A percentile compares a stretch with the other conserved stretches of the same genome.
Conservation (phyloP, 2,888 invertebrate genomes). For the Lepidochitona cinerea region DNA sequence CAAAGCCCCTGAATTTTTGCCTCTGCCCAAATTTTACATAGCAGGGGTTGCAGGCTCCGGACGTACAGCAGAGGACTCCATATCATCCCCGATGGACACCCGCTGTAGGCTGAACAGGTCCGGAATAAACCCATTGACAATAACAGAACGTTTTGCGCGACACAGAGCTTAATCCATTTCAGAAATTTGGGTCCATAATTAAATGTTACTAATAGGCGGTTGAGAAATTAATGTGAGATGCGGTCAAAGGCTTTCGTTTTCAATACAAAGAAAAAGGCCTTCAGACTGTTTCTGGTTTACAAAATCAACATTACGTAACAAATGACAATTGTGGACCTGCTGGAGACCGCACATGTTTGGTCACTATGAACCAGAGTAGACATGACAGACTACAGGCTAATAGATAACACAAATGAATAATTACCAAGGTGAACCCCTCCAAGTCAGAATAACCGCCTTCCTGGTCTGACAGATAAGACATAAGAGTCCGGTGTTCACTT, state of each 20-base stretch:
- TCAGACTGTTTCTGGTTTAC: conserved; percentile 28
- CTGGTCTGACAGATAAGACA: no score
- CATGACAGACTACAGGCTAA: no score
- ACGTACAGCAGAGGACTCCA: neutral
- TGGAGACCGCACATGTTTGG: conserved; percentile 38
- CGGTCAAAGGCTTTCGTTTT: conserved; percentile 43
- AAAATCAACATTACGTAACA: conserved; percentile 35
- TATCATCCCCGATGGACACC: neutral
- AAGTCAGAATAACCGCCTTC: no score
- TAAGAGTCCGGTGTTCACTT: no score
- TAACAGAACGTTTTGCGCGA: conserved; percentile 9
- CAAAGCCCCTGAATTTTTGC: conserved; percentile 18
- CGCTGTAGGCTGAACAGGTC: neutral
- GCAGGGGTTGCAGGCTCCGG: neutral
- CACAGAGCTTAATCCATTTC: conserved; percentile 36
- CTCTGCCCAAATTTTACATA: neutral
- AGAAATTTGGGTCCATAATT: conserved; percentile 34
- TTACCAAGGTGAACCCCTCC: no score
- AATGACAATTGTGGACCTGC: conserved; percentile 36
- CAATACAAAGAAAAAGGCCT: conserved; percentile 33
- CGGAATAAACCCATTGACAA: neutral
- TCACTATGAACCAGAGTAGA: conserved; percentile 25
- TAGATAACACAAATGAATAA: no score
- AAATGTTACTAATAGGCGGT: conserved; percentile 28
- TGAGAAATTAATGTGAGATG: conserved; percentile 37